Base-by-base conservation (phyloP, 2,888 invertebrate genomes). In the Cheilosia pagana region DNA sequence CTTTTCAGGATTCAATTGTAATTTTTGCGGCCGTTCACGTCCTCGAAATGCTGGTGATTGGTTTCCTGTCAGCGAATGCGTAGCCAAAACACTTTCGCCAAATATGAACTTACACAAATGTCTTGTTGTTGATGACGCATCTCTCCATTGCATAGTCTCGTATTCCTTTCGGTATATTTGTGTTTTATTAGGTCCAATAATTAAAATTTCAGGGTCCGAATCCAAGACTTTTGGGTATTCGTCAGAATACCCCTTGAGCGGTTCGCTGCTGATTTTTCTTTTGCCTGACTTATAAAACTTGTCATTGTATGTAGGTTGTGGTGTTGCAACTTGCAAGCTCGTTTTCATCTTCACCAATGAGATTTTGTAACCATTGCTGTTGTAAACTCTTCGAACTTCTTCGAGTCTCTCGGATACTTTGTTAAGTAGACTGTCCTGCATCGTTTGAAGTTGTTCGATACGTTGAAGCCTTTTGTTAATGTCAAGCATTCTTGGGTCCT, bases 61-160 rank as follows among this genome's bases (percentile, higher is more conserved):
- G 86, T 93, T 93, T 25, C 94, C 94, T 8, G 93, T 93, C 10
- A 94, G 88, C 0, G 93, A 93, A 87, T 93, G 93, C 3, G 93
- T 93, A 10, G 93, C 94, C 78, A 94, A 88, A 1, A 92, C 90
- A 62, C 93, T 92, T 81, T 93, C 91, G 3, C 93, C 91, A 88
- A 94, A 94, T 21, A 93, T 89, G 0, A 93, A 91, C 87, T 92
- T 92, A 48, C 94, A 87, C 25, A 94, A 88, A 86, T 92, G 92
- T 81, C 93, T 90, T 0, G 94, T 94, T 1, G 93, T 93, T 0
- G 89, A 88, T 3, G 93, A 91, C 87, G 93, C 91, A 0, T 92
- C 79, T 10, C 63, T 78, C 93, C 93, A 94, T 86, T 93, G 92
- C 25, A 94, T 92, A 23, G 91, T 90, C 57, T 92, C 90, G 31